Percentiles rank a stretch among this genome's conserved stretches.
phyloP scores from a whole-genome alignment of 2,797 vertebrate genomes.

The Rhabdophis nuchalis region DNA sequence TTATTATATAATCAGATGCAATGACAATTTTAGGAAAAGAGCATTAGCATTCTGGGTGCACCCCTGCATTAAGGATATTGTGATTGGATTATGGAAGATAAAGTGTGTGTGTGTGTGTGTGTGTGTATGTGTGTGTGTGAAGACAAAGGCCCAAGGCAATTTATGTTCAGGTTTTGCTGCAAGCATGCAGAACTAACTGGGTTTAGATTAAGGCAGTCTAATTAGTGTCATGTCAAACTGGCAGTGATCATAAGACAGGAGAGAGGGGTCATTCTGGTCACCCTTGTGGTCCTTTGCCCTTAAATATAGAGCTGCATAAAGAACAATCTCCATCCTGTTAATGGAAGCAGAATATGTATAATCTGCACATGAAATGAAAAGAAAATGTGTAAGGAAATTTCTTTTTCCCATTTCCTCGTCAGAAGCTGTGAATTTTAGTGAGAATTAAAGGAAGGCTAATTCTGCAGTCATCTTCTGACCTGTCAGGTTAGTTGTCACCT shows the following conservation, averaged over 20 bases:
- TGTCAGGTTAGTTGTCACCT: constrained; percentile 90
- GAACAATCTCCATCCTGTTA: constrained; percentile 79
- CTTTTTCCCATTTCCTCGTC: constrained; percentile 79
- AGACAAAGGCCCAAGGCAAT: constrained; percentile 80
- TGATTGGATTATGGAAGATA: constrained; percentile 63
- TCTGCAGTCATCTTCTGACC: constrained; percentile 80
- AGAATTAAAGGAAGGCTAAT: constrained; percentile 85
- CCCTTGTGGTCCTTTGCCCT: constrained; percentile 81
- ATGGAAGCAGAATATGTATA: constrained; percentile 81
- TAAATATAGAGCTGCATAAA: constrained; percentile 80
- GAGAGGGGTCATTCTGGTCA: constrained; percentile 82
- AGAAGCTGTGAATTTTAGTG: constrained; percentile 82
- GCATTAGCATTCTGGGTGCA: constrained; percentile 58
- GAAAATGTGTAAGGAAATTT: constrained; percentile 78
- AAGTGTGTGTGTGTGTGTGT: constrained; percentile 40
- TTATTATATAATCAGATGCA: constrained; percentile 45
- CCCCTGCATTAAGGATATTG: constrained; percentile 62
- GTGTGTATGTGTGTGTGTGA: constrained; percentile 31
- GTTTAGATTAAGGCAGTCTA: constrained; percentile 84
- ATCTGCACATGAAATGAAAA: constrained; percentile 80
- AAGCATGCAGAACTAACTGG: constrained; percentile 80
- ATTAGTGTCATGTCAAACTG: constrained; percentile 85
- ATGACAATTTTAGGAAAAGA: constrained; percentile 55
- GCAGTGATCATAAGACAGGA: constrained; percentile 80
- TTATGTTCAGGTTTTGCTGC: constrained; percentile 74